A percentile compares a stretch with the other conserved stretches of the same genome.
Evolutionary conservation across 2,797 vertebrate species (phyloP).

Genomic region (Mastacembelus armatus): DNA sequence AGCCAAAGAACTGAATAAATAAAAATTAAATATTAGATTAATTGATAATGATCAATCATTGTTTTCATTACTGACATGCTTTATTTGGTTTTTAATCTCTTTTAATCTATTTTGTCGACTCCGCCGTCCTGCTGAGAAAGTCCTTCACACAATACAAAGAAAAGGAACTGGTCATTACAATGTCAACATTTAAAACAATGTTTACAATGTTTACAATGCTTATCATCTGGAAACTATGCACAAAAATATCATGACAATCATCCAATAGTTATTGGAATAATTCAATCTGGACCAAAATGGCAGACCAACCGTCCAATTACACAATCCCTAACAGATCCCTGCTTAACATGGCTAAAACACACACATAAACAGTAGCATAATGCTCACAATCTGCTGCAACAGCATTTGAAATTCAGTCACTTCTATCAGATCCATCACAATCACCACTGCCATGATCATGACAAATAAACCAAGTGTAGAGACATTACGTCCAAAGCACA

Average conservation of each 20-base stretch:
- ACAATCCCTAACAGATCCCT: too few relatives aligned
- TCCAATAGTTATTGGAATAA: too few relatives aligned
- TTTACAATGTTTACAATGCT: too few relatives aligned
- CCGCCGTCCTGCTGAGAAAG: too few relatives aligned
- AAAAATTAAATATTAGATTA: background rate
- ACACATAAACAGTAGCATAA: background rate
- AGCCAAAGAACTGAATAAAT: background rate
- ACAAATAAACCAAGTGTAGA: slow-evolving; percentile 3
- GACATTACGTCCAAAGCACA: background rate
- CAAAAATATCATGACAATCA: too few relatives aligned
- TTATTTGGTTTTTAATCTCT: background rate
- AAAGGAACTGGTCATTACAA: too few relatives aligned
- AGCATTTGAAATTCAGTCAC: background rate
- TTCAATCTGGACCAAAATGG: too few relatives aligned
- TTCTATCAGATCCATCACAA: background rate
- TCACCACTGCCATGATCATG: background rate
- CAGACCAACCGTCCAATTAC: too few relatives aligned
- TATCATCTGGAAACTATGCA: too few relatives aligned
- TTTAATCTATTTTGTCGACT: background rate
- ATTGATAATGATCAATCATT: background rate
- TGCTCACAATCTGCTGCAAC: background rate
- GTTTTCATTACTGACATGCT: background rate
- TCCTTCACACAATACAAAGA: too few relatives aligned
- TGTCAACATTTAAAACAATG: too few relatives aligned
- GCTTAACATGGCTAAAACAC: background rate